These are phyloP conservation scores for Gracilinanus agilis DNA, from an alignment of 2,113 vertebrate genomes.

Conservation along the genomic window DNA sequence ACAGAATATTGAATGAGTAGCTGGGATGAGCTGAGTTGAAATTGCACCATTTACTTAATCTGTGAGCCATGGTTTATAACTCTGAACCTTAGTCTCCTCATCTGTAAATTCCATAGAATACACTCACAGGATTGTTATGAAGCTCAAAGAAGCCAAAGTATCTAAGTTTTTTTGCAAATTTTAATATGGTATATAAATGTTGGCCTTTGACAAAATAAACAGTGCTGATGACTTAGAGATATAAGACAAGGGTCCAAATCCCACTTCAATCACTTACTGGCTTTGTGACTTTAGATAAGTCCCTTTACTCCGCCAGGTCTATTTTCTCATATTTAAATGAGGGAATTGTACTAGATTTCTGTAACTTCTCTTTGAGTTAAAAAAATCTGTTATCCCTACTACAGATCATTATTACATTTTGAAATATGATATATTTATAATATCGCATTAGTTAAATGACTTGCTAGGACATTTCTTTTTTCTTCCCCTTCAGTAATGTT, in stretches of 20 bases:
- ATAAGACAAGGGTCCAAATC: neutral
- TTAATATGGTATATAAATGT: neutral
- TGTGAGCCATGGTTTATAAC: neutral
- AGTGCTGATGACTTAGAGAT: neutral
- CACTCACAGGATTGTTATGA: neutral
- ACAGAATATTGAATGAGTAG: neutral
- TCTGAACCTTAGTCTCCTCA: too few species aligned
- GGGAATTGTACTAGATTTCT: neutral
- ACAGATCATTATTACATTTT: neutral
- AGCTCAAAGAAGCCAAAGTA: neutral
- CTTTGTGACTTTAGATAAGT: neutral
- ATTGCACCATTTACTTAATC: neutral
- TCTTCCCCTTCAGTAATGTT: slow-evolving; percentile 27
- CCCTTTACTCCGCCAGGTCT: neutral
- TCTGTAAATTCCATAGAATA: neutral
- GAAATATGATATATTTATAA: neutral
- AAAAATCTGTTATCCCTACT: neutral
- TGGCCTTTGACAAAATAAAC: neutral
- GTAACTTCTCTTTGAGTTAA: neutral
- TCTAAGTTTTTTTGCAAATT: too few species aligned
- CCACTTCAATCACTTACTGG: neutral
- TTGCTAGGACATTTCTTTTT: neutral
- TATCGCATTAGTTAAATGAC: neutral
- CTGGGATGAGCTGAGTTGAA: neutral
- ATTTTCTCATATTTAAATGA: neutral